A percentile compares a stretch with the other conserved stretches of the same genome.
These are phyloP conservation scores for Eulemur rufifrons DNA, from an alignment of 2,113 vertebrate genomes.

Conservation along the genomic window DNA sequence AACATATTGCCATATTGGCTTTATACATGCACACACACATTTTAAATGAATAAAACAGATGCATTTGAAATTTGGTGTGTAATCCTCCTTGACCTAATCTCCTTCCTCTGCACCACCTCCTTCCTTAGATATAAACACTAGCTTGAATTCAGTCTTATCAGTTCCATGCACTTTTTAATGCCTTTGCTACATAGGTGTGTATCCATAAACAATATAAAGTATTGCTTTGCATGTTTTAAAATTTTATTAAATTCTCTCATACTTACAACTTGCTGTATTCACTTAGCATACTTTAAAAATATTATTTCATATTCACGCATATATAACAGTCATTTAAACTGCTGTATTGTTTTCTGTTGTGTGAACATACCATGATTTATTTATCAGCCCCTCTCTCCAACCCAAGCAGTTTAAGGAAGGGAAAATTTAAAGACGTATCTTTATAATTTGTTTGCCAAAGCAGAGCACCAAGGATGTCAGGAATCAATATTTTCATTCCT, in stretches of 20 bases:
- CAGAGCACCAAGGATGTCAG: not conserved
- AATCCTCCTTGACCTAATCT: not conserved
- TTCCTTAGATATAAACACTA: conserved; percentile 17
- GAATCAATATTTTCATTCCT: conserved; percentile 27
- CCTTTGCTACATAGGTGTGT: not conserved
- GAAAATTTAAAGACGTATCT: not conserved
- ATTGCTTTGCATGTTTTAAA: not conserved
- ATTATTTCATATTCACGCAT: conserved; percentile 19
- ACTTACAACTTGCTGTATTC: conserved; percentile 3
- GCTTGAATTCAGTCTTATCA: conserved; percentile 23
- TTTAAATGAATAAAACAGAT: conserved; percentile 40
- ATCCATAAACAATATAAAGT: not conserved
- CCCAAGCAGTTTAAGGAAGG: conserved; percentile 5
- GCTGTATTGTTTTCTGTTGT: conserved; percentile 18
- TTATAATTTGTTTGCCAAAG: conserved; percentile 27
- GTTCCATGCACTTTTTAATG: conserved; percentile 9
- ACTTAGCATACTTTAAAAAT: conserved; percentile 13
- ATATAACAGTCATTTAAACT: conserved; percentile 20
- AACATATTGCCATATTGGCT: not conserved
- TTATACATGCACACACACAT: not conserved
- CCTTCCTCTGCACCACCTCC: not conserved
- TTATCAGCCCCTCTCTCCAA: not conserved
- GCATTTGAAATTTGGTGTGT: not conserved
- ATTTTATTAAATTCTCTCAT: not conserved
- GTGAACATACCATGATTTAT: conserved; percentile 20